These are phyloP conservation scores for Eclectus roratus DNA, from an alignment of 2,113 vertebrate species.

Conservation along the genomic window DNA sequence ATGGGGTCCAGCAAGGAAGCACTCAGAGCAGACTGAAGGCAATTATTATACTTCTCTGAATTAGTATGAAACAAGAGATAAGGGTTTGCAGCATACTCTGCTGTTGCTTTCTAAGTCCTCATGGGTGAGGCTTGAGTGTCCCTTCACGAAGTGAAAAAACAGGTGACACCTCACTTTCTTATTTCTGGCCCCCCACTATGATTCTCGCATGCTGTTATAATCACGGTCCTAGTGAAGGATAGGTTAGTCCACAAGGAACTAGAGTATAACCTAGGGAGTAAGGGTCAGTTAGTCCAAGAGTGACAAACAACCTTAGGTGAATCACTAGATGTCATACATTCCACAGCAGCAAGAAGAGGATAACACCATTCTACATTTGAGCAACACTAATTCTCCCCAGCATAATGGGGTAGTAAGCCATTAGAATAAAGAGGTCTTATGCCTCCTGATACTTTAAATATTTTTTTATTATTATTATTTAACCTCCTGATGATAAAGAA, in stretches of 20 bases:
- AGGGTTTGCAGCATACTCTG: neutral
- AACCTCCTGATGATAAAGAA: neutral
- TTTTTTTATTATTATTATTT: neutral
- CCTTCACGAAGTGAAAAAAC: neutral
- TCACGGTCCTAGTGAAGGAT: neutral
- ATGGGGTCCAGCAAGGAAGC: neutral
- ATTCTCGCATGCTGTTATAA: neutral
- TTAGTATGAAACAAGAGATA: neutral
- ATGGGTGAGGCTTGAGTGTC: neutral
- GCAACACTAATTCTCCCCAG: neutral
- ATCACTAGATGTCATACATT: neutral
- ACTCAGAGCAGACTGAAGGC: neutral
- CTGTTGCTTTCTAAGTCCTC: neutral
- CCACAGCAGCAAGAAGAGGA: neutral
- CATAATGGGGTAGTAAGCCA: neutral
- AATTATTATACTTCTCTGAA: conserved; percentile 4
- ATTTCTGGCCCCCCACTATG: neutral
- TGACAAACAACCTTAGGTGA: neutral
- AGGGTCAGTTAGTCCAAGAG: neutral
- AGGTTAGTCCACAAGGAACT: neutral
- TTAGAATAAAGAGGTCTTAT: neutral
- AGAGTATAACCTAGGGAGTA: neutral
- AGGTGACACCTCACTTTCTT: neutral
- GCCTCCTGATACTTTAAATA: neutral
- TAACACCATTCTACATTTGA: neutral